phyloP scores from a whole-genome alignment of 2,113 vertebrate species.

The western clawed frog (Xenopus tropicalis) region UCB_Xtro_10.0 CM004449.2:70857501-70858000 shows the following conservation, averaged over 20 bases:
- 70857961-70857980: no score
- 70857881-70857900: no score
- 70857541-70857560: not conserved
- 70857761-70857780: no score
- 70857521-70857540: conserved; percentile 1
- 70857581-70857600: conserved; percentile 23
- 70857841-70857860: no score
- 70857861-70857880: no score
- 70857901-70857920: no score
- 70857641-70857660: conserved; percentile 4
- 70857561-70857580: not conserved
- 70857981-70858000: no score
- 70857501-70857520: conserved; percentile 32
- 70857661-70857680: conserved; percentile 2
- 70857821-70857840: no score
- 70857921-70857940: no score
- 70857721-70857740: not conserved
- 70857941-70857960: no score
- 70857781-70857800: no score
- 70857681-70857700: not conserved
- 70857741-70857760: not conserved
- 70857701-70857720: not conserved
- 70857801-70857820: no score
- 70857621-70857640: conserved; percentile 13
- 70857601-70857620: conserved; percentile 13